Evolutionary conservation across 2,888 invertebrate genomes (phyloP), one percentile per base, ranked within the genome.

Genomic region (Amblyjoppa fuscipennis): DNA sequence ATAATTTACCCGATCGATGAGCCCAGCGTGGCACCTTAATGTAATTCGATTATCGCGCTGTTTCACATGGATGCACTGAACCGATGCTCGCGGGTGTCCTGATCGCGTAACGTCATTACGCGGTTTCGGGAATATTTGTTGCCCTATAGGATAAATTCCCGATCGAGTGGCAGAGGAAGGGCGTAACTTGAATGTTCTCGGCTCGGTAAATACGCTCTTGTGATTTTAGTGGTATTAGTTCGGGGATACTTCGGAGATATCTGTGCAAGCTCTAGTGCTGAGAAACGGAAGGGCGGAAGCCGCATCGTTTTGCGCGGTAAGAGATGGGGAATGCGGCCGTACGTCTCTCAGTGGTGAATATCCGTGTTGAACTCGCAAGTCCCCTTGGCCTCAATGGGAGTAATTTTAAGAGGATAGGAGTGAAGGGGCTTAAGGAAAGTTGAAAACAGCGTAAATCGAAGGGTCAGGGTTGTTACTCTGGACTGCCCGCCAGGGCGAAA

Each of bases 1-100:
- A 79, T 83, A 77, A 87, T 87, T 83, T 64, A 77, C 77, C 75
- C 78, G 82, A 80, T 82, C 85, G 85, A 87, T 83, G 75, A 82
- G 79, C 53, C 64, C 49, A 34, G 49, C 61, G 69, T 76, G 75
- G 45, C 71, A 73, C 76, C 79, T 73, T 80, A 79, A 78, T 59
- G 66, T 81, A 79, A 87, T 84, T 87, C 64, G 75, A 84, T 87
- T 85, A 82, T 87, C 84, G 76, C 71, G 75, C 16, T 73, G 77
- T 66, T 83, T 56, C 64, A 70, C 49, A 56, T 51, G 25, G 66
- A 64, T 69, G 71, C 69, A 45, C 66, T 53, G 59, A 28, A 68
- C 59, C 69, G 51, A 49, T 38, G 70, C 69, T 61, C n/a, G 49
- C 25, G 61, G 61, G 38, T 61, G 61, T 70, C 25, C 49, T 25